These are phyloP conservation scores for Caenorhabditis wallacei DNA, from an alignment of 2,888 invertebrate genomes.

Conservation along the genomic window DNA sequence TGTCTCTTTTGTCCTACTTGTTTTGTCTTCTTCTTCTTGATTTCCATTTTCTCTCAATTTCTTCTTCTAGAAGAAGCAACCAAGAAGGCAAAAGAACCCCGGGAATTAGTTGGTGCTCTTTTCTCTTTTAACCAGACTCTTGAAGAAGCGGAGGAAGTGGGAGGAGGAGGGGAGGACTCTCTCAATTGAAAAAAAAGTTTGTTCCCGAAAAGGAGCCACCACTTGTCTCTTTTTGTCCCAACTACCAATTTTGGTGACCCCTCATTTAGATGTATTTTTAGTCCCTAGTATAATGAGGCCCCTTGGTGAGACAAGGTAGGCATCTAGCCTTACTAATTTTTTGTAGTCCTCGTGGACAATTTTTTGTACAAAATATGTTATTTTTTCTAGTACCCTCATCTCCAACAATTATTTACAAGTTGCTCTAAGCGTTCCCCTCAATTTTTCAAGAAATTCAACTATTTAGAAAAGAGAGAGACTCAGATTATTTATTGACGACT, in stretches of 20 bases:
- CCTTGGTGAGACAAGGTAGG: no score
- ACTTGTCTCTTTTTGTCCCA: not conserved
- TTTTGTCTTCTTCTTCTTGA: slow-evolving; percentile 25
- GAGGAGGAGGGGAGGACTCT: not conserved
- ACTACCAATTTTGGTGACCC: not conserved
- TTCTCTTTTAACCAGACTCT: slow-evolving; percentile 36
- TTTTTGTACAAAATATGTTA: not conserved
- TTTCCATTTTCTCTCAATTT: slow-evolving; percentile 26
- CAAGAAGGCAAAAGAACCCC: not conserved
- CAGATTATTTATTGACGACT: slow-evolving; percentile 53
- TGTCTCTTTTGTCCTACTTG: slow-evolving; percentile 19
- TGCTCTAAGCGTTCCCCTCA: slow-evolving; percentile 1
- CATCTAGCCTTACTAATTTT: no score
- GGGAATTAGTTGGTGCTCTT: slow-evolving; percentile 60
- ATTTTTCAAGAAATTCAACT: slow-evolving; percentile 12
- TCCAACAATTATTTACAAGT: slow-evolving; percentile 31
- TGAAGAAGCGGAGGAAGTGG: no score
- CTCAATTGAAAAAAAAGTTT: slow-evolving; percentile 52
- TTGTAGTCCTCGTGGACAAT: not conserved
- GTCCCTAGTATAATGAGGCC: no score
- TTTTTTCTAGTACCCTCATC: not conserved
- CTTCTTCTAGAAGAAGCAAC: slow-evolving; percentile 26
- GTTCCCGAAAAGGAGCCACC: slow-evolving; percentile 34
- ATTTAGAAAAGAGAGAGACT: not conserved
- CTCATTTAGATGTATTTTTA: slow-evolving; percentile 28